These are phyloP conservation scores for Ceratina australensis DNA, from an alignment of 1,140 invertebrate genomes.

Conservation along the genomic window DNA sequence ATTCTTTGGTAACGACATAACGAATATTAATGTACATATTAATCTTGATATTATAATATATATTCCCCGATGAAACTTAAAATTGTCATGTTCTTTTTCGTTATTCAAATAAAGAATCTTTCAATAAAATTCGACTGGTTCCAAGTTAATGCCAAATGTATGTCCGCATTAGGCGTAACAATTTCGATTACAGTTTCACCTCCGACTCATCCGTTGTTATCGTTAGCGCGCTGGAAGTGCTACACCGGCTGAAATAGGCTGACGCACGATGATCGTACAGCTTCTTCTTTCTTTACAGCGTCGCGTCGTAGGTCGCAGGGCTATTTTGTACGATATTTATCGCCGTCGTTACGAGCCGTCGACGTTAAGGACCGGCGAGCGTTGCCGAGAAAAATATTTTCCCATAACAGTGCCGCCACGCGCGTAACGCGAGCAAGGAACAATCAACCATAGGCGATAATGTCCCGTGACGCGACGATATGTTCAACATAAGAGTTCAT, in stretches of 20 bases:
- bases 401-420: not conserved
- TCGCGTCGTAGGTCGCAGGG: too few species aligned
- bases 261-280: not conserved
- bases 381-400: slow-evolving; percentile 17
- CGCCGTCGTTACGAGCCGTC: not conserved
- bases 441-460: slow-evolving; percentile 13
- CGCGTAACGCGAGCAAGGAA: not conserved
- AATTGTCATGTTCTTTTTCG: too few species aligned
- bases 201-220: not conserved
- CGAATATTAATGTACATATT: too few species aligned
- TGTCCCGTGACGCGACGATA: slow-evolving; percentile 1
- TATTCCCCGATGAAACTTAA: too few species aligned
- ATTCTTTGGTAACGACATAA: too few species aligned
- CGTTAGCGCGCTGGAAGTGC: not conserved
- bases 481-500: slow-evolving; percentile 1
- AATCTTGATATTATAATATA: too few species aligned
- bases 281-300: not conserved
- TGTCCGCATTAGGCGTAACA: too few species aligned
- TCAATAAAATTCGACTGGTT: too few species aligned
- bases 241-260: not conserved
- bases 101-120: too few species aligned
- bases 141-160: too few species aligned
- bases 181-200: not conserved
- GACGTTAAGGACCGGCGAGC: slow-evolving; percentile 4
- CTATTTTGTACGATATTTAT: slow-evolving; percentile 21